These are phyloP conservation scores for Cephus nigrinus DNA, from an alignment of 2,888 invertebrate genomes.

Conservation along the genomic window DNA sequence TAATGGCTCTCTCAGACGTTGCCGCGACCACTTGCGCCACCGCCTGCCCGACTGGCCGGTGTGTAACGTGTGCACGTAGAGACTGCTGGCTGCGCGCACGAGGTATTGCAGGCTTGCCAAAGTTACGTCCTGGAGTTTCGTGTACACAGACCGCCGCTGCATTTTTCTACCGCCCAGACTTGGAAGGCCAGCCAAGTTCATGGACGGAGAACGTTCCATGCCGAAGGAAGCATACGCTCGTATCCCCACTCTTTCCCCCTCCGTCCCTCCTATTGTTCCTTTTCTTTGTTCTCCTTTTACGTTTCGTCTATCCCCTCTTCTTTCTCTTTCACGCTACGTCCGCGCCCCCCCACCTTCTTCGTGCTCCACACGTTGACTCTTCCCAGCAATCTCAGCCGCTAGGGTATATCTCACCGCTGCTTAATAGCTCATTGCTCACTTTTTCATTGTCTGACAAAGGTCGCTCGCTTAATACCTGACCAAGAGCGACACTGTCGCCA, in stretches of 20 bases:
- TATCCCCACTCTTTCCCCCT: background rate
- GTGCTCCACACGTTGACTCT: no score
- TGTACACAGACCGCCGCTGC: background rate
- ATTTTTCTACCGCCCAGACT: constrained; percentile 2
- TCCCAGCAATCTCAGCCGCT: no score
- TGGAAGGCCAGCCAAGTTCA: constrained; percentile 1
- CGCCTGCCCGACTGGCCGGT: background rate
- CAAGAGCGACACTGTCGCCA: no score
- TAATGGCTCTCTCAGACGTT: constrained; percentile 21
- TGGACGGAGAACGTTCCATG: background rate
- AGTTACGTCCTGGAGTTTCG: background rate
- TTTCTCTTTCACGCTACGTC: background rate
- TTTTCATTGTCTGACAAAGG: no score
- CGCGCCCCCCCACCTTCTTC: no score
- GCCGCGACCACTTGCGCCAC: background rate
- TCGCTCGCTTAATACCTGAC: no score
- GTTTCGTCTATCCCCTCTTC: background rate
- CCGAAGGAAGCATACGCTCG: background rate
- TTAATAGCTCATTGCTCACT: no score
- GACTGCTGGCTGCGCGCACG: background rate
- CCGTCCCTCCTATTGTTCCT: background rate
- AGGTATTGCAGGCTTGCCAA: no score
- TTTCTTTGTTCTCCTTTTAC: background rate
- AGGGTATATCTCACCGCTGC: no score
- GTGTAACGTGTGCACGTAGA: background rate